Base-by-base conservation (phyloP, 2,113 vertebrate species). In the Callaeas wilsoni region DNA sequence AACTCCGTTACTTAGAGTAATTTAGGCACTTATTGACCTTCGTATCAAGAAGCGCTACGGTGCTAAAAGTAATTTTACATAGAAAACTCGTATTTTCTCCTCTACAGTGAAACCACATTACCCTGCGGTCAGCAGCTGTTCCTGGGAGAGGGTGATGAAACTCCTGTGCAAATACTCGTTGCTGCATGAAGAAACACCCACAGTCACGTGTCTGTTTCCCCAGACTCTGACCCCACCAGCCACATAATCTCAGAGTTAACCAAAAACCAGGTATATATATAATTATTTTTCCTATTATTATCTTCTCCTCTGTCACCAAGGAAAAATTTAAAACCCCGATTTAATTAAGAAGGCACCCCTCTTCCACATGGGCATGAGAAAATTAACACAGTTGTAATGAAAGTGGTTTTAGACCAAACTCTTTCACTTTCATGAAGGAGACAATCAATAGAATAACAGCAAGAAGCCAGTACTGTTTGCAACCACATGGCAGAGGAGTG, bases 221-320 rank as follows among this genome's bases (percentile, higher is more conserved):
- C 83, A 93, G 93, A 96, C 93, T 96, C 94, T 97, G 94, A 96
- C 90, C 95, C 13, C 1, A 37, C 16, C 39, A 16, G 20, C 2
- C 0, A 29, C 39, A 8, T n/a, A 49, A 81, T 17, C 59, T 42
- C 37, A 0, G 0, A 73, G 76, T 95, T 95, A 94, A 93, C 64
- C 29, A 75, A 74, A 96, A 94, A 50, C 32, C 52, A 88, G 15
- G 19, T 18, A 9, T 4, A 5, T 9, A 5, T 23, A 4, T 17
- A 23, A 63, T 42, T 49, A 63, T 63, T 32, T 23, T 4, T 52
- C 20, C 39, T 44, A 2, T n/a, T 44, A 32, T 29, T 32, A 11
- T 22, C 25, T 49, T 22, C 23, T 10, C 5, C 17, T 52, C 63
- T 37, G 5, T 47, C 70, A 59, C 14, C 8, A 2, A 4, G 9